phyloP scores from a whole-genome alignment of 2,113 vertebrate species.

The Oxyruncus cristatus region DNA sequence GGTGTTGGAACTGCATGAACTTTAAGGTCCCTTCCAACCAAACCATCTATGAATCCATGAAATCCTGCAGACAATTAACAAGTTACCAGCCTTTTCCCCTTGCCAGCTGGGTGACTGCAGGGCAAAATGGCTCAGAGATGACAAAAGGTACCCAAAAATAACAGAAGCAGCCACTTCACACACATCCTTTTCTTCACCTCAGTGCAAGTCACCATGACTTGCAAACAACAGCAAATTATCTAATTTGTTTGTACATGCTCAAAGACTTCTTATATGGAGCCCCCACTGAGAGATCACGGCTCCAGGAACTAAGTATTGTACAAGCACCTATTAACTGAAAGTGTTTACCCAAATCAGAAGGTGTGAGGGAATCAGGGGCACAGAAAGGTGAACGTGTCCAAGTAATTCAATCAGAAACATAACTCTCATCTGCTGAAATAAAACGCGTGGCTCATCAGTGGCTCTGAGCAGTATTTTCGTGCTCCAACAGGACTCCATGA shows the following conservation, averaged over 20 bases:
- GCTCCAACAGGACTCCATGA: not conserved
- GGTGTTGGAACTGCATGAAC: fast-evolving
- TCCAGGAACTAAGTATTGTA: not conserved
- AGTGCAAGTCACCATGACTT: not conserved
- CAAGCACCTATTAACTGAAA: not conserved
- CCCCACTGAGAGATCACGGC: not conserved
- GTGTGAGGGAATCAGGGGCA: not conserved
- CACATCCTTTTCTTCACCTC: not conserved
- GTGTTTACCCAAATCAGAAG: not conserved
- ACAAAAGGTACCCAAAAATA: not conserved
- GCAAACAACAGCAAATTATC: not conserved
- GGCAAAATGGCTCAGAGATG: not conserved
- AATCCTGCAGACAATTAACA: not conserved
- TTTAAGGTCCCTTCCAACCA: not conserved
- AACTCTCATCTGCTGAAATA: not conserved
- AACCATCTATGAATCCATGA: not conserved
- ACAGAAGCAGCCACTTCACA: not conserved
- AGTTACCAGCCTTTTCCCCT: not conserved
- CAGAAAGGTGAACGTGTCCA: fast-evolving
- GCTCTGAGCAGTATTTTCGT: not conserved
- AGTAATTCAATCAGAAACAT: not conserved
- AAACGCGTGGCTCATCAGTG: not conserved
- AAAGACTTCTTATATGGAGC: not conserved
- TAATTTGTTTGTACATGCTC: not conserved
- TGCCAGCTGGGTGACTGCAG: not conserved